phyloP scores from a whole-genome alignment of 2,113 vertebrate species.

The Chelonoidis abingdonii region DNA sequence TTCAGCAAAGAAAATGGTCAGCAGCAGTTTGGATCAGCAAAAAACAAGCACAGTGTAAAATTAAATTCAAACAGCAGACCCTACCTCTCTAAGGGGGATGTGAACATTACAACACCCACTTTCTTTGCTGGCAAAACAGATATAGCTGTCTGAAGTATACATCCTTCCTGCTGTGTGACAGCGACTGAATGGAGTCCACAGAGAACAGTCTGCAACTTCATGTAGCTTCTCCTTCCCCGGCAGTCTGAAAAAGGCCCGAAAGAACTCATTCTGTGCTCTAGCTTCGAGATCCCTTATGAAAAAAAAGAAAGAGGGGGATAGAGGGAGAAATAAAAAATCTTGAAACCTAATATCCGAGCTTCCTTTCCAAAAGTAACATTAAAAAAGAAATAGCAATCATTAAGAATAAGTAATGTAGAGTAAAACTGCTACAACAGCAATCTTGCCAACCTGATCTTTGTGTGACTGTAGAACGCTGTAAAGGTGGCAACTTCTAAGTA shows the following conservation, averaged over 20 bases:
- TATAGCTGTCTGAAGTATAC: conserved; percentile 90
- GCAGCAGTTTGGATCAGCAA: not conserved
- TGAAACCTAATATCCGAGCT: accelerated
- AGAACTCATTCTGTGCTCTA: conserved; percentile 90
- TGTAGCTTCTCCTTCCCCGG: conserved; percentile 88
- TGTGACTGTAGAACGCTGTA: not conserved
- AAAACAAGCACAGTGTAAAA: not conserved
- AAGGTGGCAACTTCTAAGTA: not conserved
- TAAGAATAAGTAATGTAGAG: not conserved
- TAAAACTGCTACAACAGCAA: not conserved
- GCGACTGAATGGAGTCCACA: conserved; percentile 95
- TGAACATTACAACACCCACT: conserved; percentile 89
- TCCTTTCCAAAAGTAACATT: not conserved
- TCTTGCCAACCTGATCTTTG: not conserved
- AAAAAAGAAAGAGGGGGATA: not conserved
- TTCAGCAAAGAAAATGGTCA: not conserved
- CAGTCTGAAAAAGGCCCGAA: conserved; percentile 92
- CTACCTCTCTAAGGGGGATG: conserved; percentile 93
- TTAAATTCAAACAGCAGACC: not conserved
- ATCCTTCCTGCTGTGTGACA: conserved; percentile 91
- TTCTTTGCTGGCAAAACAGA: conserved; percentile 94
- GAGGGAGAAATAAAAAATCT: not conserved
- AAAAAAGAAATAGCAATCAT: not conserved
- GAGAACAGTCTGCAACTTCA: conserved; percentile 85
- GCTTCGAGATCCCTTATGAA: conserved; percentile 89